Percentiles rank a stretch among this genome's conserved stretches.
Evolutionary conservation across 1,140 invertebrate species (phyloP).

Genomic region (Papilio xuthus): DNA sequence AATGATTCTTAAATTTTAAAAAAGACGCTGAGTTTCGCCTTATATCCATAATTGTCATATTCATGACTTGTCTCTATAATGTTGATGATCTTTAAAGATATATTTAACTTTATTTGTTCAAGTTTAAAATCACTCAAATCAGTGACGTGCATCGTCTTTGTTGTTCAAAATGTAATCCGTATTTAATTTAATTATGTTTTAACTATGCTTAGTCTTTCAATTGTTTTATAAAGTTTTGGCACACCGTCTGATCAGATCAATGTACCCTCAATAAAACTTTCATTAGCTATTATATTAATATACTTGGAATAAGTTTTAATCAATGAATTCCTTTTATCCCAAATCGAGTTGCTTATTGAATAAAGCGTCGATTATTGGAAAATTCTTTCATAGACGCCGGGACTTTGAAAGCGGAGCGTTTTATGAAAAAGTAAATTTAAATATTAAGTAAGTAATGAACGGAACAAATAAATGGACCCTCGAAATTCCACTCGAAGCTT

Average conservation of each 20-base stretch:
- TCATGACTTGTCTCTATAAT: no score
- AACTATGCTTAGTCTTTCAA: background rate
- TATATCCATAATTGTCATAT: no score
- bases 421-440: constrained; percentile 67
- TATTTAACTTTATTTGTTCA: background rate
- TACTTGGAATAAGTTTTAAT: constrained; percentile 56
- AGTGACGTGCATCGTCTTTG: background rate
- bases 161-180: background rate
- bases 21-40: no score
- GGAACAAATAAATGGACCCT: constrained; percentile 65
- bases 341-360: constrained; percentile 65
- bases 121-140: background rate
- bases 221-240: background rate
- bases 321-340: constrained; percentile 58
- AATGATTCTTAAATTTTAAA: no score
- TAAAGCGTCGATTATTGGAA: constrained; percentile 67
- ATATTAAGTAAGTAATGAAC: constrained; percentile 68
- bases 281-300: background rate
- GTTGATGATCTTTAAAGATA: no score
- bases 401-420: constrained; percentile 48
- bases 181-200: background rate
- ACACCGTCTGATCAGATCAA: background rate
- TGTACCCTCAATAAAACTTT: background rate
- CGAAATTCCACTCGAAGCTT: constrained; percentile 59
- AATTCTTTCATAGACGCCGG: constrained; percentile 59